Base-by-base conservation (phyloP, 2,797 vertebrate genomes). In the Chromobotia macracanthus region DNA sequence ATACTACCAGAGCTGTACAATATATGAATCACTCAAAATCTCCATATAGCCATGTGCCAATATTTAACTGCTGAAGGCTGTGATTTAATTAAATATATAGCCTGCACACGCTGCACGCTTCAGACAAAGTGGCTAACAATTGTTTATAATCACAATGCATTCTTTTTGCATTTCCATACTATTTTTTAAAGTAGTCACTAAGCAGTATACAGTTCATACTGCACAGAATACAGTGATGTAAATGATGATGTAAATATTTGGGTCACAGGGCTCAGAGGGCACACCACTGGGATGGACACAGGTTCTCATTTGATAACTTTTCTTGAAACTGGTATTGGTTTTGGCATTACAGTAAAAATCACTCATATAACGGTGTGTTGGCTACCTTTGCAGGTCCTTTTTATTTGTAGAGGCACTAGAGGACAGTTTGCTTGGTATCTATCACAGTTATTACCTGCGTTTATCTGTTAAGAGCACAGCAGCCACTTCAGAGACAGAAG, bases 391-490 rank as follows among this genome's bases (percentile, higher is more conserved):
- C 51, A 31, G 41, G 66, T 12, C 9, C 28, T 16, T 77, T 18
- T 19, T 70, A 48, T 79, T 53, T 70, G 58, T 71, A 25, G 66
- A 68, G 10, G 56, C 44, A 78, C 76, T 15, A 38, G 15, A 79
- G 58, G 46, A 71, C 15, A 38, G 7, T 79, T 21, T 31, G 58
- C 46, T 50, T 31, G 46, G 21, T 48, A 64, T 72, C 28, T 41
- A 61, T 70, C 48, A 65, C 21, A 65, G 77, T 64, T 79, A 79
- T 79, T 72, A 55, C 68, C 58, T 53, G 35, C 28, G 72, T 72
- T 55, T 78, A 77, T 78, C 66, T 78, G 56, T n/a, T 63, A 48
- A 1, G n/a, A 77, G 19, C 75, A 64, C 46, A 70, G 61, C 67
- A 53, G 56, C 44, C 67, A 70, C 56, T 71, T 31, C 56, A 55